Percentiles rank a stretch among this genome's conserved stretches.
Evolutionary conservation across 2,797 vertebrate species (phyloP).

Genomic region (Tachyglossus aculeatus): DNA sequence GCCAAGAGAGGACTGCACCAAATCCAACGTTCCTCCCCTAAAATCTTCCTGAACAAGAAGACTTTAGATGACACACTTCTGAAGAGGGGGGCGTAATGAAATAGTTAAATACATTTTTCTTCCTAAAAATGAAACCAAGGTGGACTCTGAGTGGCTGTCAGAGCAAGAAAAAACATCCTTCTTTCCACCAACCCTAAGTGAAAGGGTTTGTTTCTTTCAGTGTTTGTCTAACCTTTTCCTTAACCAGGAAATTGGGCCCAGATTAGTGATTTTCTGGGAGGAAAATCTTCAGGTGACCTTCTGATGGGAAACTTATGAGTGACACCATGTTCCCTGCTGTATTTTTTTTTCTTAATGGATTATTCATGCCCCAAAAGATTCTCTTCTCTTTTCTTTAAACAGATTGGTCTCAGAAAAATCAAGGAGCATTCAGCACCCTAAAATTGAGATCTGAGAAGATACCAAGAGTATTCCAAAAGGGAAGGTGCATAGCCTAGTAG

Average conservation of each 20-base stretch:
- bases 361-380: slow-evolving; percentile 35
- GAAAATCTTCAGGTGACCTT: slow-evolving; percentile 52
- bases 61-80: no score
- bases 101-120: no score
- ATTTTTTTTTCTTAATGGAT: slow-evolving; percentile 47
- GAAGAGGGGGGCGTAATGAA: no score
- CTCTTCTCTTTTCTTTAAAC: slow-evolving; percentile 31
- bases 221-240: slow-evolving; percentile 76
- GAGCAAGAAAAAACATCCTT: slow-evolving; percentile 37
- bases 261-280: slow-evolving; percentile 67
- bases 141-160: slow-evolving; percentile 37
- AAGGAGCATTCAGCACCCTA: slow-evolving; percentile 17
- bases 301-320: slow-evolving; percentile 46
- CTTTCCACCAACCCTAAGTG: slow-evolving; percentile 38
- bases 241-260: slow-evolving; percentile 69
- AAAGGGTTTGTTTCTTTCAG: slow-evolving; percentile 54
- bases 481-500: no score
- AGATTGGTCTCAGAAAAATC: slow-evolving; percentile 51
- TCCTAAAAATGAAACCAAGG: slow-evolving; percentile 50
- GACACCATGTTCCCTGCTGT: slow-evolving; percentile 4
- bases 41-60: no score
- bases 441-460: slow-evolving; percentile 9
- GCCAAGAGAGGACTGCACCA: no score
- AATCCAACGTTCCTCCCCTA: no score
- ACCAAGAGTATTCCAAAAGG: not conserved